These are phyloP conservation scores for Rhynchotus rufescens DNA, from an alignment of 2,797 vertebrate genomes.

Conservation along the genomic window DNA sequence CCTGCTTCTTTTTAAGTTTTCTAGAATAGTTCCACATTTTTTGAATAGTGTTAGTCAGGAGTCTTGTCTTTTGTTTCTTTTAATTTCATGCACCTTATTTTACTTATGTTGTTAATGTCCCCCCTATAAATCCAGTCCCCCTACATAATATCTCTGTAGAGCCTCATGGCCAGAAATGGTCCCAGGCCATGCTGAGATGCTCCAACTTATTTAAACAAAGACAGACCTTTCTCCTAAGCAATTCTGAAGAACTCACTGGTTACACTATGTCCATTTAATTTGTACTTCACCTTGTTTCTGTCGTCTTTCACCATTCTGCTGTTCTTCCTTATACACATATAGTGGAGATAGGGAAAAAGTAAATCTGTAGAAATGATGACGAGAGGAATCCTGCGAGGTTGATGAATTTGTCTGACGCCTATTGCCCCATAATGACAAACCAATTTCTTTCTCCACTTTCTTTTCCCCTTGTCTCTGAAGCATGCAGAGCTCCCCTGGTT, in stretches of 20 bases:
- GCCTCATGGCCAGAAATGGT: constrained; percentile 16
- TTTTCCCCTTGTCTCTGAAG: neutral
- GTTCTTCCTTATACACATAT: neutral
- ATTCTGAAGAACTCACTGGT: neutral
- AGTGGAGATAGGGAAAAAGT: neutral
- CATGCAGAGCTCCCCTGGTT: neutral
- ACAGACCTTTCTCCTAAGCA: constrained; percentile 7
- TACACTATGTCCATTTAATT: neutral
- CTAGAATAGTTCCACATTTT: neutral
- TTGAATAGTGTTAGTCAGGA: neutral
- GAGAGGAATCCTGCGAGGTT: neutral
- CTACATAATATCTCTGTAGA: neutral
- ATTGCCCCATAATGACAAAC: neutral
- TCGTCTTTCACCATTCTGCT: neutral
- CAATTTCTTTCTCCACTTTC: neutral
- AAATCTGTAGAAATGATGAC: neutral
- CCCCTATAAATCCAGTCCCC: neutral
- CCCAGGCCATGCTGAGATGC: neutral
- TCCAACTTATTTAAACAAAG: neutral
- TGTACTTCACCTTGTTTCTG: neutral
- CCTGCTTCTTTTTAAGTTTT: constrained; percentile 17
- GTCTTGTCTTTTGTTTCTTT: constrained; percentile 48
- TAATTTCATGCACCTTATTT: neutral
- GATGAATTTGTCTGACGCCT: neutral
- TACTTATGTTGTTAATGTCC: neutral